Percentiles rank a stretch among this genome's conserved stretches.
phyloP scores from a whole-genome alignment of 2,113 vertebrate genomes.

The Aplodontia rufa region DNA sequence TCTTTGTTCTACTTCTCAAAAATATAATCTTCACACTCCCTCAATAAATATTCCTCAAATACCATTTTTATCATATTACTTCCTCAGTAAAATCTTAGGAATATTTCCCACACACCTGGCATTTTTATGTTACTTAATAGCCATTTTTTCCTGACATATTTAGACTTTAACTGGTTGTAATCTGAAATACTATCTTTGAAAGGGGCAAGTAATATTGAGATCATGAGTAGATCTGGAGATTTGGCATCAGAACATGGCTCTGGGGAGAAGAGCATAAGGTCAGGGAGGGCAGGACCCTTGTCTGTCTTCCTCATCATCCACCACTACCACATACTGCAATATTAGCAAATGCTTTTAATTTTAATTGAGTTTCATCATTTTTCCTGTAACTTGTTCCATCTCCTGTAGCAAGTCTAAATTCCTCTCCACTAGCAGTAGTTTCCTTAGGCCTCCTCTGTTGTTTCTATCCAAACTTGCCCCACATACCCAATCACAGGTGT shows the following conservation, averaged over 20 bases:
- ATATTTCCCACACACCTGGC: background rate
- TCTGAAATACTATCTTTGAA: conserved; percentile 20
- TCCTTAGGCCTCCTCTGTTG: background rate
- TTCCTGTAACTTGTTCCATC: background rate
- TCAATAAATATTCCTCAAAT: background rate
- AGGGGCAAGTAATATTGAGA: background rate
- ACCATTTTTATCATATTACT: background rate
- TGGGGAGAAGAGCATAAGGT: background rate
- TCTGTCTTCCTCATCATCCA: background rate
- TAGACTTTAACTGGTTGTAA: background rate
- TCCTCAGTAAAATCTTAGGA: background rate
- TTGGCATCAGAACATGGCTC: background rate
- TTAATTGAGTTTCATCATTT: background rate
- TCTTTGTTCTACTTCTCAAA: background rate
- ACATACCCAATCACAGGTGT: no score
- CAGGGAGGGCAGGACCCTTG: background rate
- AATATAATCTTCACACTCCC: background rate
- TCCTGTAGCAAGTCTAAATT: background rate
- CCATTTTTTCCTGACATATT: background rate
- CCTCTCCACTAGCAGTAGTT: background rate
- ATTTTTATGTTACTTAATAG: conserved; percentile 19
- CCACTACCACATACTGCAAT: background rate
- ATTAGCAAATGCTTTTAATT: background rate
- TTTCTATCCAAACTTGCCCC: background rate
- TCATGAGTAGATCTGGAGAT: background rate